Conservation (phyloP, 2,113 vertebrate genomes). For the Amazona guildingii region DNA sequence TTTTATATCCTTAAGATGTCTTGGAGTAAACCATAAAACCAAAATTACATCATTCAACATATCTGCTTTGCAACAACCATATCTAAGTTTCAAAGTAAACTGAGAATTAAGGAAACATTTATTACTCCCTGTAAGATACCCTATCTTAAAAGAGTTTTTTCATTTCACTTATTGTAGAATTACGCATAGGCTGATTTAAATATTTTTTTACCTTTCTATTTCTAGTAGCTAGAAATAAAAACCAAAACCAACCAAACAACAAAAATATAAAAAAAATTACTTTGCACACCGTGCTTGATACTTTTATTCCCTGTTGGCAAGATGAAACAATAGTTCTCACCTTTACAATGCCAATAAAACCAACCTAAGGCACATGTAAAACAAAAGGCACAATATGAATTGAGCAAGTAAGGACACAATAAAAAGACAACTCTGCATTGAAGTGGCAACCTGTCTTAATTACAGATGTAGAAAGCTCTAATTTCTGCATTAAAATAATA, state of each 20-base stretch:
- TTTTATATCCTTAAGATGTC: background rate
- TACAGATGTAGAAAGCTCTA: background rate
- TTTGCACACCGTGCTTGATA: background rate
- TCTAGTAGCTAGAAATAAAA: background rate
- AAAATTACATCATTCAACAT: background rate
- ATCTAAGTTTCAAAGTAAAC: conserved; percentile 35
- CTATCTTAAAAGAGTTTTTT: conserved; percentile 17
- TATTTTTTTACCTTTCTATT: conserved; percentile 11
- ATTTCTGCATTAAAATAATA: conserved; percentile 25
- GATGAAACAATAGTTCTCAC: background rate
- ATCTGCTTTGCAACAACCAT: background rate
- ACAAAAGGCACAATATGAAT: background rate
- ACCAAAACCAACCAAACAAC: background rate
- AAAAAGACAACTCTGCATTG: background rate
- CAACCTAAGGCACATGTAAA: background rate
- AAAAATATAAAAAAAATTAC: background rate
- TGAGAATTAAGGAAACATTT: conserved; percentile 50
- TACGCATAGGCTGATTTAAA: conserved; percentile 26
- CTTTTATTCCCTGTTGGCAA: background rate
- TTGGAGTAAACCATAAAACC: background rate
- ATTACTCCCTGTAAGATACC: conserved; percentile 36
- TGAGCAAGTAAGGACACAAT: background rate
- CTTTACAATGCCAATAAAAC: background rate
- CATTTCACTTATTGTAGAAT: conserved; percentile 22
- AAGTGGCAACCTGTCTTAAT: background rate